Evolutionary conservation across 2,113 vertebrate species (phyloP), one percentile per base, ranked within the genome.

Genomic region (Lanius ludovicianus): DNA sequence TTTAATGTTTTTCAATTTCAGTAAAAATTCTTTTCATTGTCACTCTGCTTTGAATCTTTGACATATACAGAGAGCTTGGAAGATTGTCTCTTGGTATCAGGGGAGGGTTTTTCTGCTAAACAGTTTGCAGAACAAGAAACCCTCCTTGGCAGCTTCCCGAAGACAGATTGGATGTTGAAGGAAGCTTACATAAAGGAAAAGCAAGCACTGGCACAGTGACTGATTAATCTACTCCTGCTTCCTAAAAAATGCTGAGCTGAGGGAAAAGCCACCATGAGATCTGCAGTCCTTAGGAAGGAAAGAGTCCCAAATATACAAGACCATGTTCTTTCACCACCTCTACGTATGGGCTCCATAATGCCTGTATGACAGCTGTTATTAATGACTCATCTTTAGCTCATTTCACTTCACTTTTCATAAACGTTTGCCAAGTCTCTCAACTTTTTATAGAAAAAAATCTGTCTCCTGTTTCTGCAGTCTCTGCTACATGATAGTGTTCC

Each of bases 41-140:
- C 67, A 57, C 9, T 64, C 42, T 60, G 28, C 53, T 95, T 71
- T 70, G 37, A 49, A 50, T 79, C 25, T 94, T 88, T 89, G 42
- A 88, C 28, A 53, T 42, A 56, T 52, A 49, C 7, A 84, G n/a
- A 90, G 83, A 78, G 60, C 15, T 75, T 46, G 19, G 73, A 93
- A 87, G 18, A 52, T 47, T 49, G 25, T 77, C 15, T 89, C 37
- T 83, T 0, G 0, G 28, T 82, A 75, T 69, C 79, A 75, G 20
- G n/a, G 57, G 46, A 93, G n/a, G 47, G 11, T 70, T 11, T 81
- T 84, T 77, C 63, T 95, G 52, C 81, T 92, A 75, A 95, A 74
- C 86, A 67, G 71, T 93, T 90, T 95, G 64, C 73, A 90, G 93
- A 90, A 81, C 44, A 87, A 95, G 89, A 95, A 95, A 87, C 28